Conservation (phyloP, 2,113 vertebrate genomes). For the Chionomys nivalis region DNA sequence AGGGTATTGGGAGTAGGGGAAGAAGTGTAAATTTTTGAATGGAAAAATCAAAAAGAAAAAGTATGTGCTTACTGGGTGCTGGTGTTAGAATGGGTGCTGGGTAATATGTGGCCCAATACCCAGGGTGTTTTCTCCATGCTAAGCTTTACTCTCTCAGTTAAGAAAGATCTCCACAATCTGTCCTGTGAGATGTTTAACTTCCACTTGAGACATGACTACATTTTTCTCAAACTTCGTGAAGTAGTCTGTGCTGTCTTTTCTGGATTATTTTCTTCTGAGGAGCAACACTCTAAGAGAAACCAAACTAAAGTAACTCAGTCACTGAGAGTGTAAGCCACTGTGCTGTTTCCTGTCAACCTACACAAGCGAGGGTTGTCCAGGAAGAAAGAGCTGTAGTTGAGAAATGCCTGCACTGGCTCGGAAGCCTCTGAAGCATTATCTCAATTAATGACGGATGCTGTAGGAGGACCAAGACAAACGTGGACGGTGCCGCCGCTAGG, state of each 20-base stretch:
- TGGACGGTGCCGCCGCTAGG: no score
- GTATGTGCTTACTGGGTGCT: neutral
- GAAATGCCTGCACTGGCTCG: neutral
- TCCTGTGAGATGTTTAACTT: neutral
- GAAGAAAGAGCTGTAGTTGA: neutral
- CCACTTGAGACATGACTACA: neutral
- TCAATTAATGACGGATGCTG: neutral
- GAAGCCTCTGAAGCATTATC: neutral
- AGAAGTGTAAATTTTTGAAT: no score
- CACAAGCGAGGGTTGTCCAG: neutral
- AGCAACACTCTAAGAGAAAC: neutral
- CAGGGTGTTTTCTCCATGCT: neutral
- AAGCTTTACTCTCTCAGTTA: neutral
- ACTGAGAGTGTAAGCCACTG: neutral
- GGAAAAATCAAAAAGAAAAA: neutral
- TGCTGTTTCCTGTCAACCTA: neutral
- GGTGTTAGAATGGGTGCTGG: neutral
- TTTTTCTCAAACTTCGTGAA: neutral
- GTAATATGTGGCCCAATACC: neutral
- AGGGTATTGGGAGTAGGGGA: no score
- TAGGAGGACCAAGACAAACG: neutral
- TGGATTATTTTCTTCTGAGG: constrained; percentile 35
- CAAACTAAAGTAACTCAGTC: neutral
- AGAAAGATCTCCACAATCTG: neutral
- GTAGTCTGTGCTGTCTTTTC: neutral